Evolutionary conservation across 1,140 invertebrate species (phyloP), one percentile per base, ranked within the genome.

Genomic region (Stenopsyche tienmushanensis): DNA sequence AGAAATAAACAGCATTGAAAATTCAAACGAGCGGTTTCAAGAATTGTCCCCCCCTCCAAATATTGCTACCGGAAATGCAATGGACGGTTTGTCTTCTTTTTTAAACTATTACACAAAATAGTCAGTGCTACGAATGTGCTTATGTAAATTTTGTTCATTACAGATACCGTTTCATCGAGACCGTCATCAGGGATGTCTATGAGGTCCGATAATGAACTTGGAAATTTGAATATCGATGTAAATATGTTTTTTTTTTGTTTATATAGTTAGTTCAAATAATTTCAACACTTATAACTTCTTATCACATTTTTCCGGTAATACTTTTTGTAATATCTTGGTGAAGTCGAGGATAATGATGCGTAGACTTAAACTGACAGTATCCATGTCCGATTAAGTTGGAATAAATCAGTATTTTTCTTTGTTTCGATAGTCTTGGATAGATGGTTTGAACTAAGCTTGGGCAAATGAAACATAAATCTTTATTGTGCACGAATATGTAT

Each of bases 131-230:
- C 17, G 8, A 15, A 49, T 20, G 10, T 29, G 15, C 3, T 15
- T 25, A 50, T 41, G n/a, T 17, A 59, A 24, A 45, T 41, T 7
- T 53, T 18, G 41, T 18, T 39, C 1, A 20, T 62, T 52, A 3
- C 29, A 52, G 49, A 52, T 39, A 42, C 39, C 13, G 3, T 52
- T 23, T 52, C 57, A 25, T 70, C 68, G 23, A 64, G 68, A 29
- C 68, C 68, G 3, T 70, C 68, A 20, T 70, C 68, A 42, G 68
- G 68, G 23, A 65, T 70, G 47, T 70, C 68, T 23, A 21, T 66
- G 29, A 60, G 57, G 9, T 70, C 68, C 15, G 68, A 70, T 8
- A 55, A 60, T 44, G 67, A 69, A 53, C 25, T 65, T 9, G 52
- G 42, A 21, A 63, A n/a, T n/a, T n/a, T 54, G 23, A 63, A 47